Conservation (phyloP, 2,888 invertebrate genomes). For the Mythimna pallens region DNA sequence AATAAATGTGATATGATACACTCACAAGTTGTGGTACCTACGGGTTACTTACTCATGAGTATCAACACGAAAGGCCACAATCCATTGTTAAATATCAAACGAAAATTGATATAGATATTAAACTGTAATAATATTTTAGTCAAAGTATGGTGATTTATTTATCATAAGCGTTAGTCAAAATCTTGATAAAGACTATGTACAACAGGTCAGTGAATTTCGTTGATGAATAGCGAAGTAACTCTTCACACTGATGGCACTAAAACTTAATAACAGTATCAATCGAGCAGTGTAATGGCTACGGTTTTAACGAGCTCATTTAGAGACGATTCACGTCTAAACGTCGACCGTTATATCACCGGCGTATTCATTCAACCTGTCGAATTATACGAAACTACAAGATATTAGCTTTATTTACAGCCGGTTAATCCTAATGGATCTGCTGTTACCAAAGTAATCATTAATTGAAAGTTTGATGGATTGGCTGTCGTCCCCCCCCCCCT, state of each 20-base stretch:
- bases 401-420: slow-evolving; percentile 42
- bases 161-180: background rate
- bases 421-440: slow-evolving; percentile 48
- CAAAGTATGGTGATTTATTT: too few species aligned
- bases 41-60: too few species aligned
- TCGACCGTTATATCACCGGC: slow-evolving; percentile 1
- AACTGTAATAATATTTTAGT: too few species aligned
- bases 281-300: slow-evolving; percentile 6
- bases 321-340: slow-evolving; percentile 13
- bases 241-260: background rate
- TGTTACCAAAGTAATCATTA: slow-evolving; percentile 42
- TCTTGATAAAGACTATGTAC: background rate
- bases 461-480: slow-evolving; percentile 44
- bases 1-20: too few species aligned
- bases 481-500: background rate
- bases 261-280: slow-evolving; percentile 20
- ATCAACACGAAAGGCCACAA: too few species aligned
- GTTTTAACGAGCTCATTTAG: slow-evolving; percentile 31
- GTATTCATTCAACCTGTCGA: slow-evolving; percentile 26
- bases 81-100: too few species aligned
- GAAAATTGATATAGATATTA: too few species aligned
- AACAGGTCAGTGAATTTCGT: background rate
- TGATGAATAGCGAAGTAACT: slow-evolving; percentile 1
- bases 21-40: too few species aligned
- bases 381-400: slow-evolving; percentile 27